Conservation (phyloP, 35 echinoderm and acorn worm species). For the Strongylocentrotus purpuratus region DNA sequence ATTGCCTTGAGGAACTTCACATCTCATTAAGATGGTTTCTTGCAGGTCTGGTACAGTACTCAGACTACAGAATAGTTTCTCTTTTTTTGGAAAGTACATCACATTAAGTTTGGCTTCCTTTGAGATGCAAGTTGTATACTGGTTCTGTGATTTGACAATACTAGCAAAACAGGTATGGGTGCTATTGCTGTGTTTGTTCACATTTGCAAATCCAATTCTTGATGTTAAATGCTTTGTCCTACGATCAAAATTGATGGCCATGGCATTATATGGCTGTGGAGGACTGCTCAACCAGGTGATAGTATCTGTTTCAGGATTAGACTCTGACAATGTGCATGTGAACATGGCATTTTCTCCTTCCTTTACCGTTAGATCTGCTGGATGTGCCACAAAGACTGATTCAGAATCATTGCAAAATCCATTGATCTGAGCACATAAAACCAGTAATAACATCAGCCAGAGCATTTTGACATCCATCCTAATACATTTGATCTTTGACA, state of each 20-base stretch:
- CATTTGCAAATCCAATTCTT: slow-evolving; percentile 11
- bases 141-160: background rate
- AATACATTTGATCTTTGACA: background rate
- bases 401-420: background rate
- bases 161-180: background rate
- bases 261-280: background rate
- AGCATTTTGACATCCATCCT: background rate
- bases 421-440: background rate
- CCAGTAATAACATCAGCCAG: background rate
- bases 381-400: background rate
- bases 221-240: background rate
- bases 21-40: background rate
- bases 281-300: background rate
- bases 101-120: background rate
- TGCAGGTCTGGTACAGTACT: background rate
- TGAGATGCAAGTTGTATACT: background rate
- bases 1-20: background rate
- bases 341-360: background rate
- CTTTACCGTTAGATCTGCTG: background rate
- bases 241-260: background rate
- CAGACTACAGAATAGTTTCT: background rate
- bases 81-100: background rate
- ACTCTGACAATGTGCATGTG: background rate
- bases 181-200: background rate
- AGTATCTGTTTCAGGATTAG: background rate